phyloP scores from a whole-genome alignment of 2,888 invertebrate species.

The Baronia brevicornis region DNA sequence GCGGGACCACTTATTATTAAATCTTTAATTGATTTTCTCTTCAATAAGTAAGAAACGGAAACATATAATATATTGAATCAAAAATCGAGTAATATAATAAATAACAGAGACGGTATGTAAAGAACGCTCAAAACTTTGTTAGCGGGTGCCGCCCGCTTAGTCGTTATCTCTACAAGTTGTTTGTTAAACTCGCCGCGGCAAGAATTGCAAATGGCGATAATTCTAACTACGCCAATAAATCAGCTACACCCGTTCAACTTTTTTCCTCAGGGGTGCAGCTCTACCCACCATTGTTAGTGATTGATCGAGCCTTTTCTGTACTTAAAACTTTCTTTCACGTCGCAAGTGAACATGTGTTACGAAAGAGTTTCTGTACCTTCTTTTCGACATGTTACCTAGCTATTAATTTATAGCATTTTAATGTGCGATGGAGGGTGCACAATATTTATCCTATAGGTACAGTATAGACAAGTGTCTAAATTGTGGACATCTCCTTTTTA shows the following conservation, averaged over 20 bases:
- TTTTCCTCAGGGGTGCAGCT: conserved; percentile 63
- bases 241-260: conserved; percentile 61
- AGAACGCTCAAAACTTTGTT: conserved; percentile 14
- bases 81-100: no score
- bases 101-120: conserved; percentile 12
- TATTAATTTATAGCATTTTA: conserved; percentile 35
- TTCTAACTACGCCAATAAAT: conserved; percentile 73
- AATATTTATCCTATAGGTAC: no score
- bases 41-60: no score
- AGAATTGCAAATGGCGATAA: conserved; percentile 75
- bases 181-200: conserved; percentile 52
- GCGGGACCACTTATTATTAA: no score
- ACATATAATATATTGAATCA: no score
- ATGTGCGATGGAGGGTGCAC: conserved; percentile 23
- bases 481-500: no score
- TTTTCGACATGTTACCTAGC: conserved; percentile 32
- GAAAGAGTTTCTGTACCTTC: conserved; percentile 28
- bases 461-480: no score
- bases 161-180: conserved; percentile 60
- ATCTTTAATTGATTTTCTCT: no score
- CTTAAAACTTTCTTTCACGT: conserved; percentile 42
- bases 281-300: conserved; percentile 56
- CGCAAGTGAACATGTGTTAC: conserved; percentile 49
- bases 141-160: conserved; percentile 28
- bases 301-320: conserved; percentile 56